phyloP scores from a whole-genome alignment of 2,113 vertebrate species.

The Oreocharis arfaki region DNA sequence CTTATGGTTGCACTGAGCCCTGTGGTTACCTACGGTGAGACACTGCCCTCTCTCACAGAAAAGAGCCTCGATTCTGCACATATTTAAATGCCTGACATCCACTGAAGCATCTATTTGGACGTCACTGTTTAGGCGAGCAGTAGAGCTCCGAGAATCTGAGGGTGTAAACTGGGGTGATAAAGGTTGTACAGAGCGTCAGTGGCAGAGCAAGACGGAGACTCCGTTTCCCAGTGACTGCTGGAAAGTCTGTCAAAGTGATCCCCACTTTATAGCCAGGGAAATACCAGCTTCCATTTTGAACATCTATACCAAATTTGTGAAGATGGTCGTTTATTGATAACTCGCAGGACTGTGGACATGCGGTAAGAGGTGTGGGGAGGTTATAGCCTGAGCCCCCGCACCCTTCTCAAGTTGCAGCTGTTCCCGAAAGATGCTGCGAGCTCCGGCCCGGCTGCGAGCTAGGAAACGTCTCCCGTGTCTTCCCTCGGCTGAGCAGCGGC shows the following conservation, averaged over 20 bases:
- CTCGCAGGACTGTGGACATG: not conserved
- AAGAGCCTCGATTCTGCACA: rapidly evolving
- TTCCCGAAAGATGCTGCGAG: not conserved
- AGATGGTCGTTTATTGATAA: not conserved
- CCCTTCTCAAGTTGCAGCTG: not conserved
- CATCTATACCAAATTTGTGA: not conserved
- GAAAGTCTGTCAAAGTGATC: not conserved
- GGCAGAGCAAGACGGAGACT: not conserved
- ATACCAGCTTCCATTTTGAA: not conserved
- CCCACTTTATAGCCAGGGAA: not conserved
- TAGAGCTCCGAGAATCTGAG: not conserved
- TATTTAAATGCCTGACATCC: not conserved
- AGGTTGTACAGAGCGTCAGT: not conserved
- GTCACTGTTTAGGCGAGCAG: not conserved
- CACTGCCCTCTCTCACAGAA: not conserved
- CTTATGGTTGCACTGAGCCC: not conserved
- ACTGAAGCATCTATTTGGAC: not conserved
- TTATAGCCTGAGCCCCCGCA: not conserved
- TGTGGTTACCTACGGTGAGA: not conserved
- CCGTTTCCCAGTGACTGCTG: not conserved
- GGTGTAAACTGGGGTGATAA: not conserved
- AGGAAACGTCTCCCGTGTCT: not conserved
- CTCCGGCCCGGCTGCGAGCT: not conserved
- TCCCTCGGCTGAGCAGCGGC: not conserved
- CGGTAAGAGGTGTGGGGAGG: not conserved